Conservation (phyloP, 2,797 vertebrate species). For the Clarias fuscus region DNA sequence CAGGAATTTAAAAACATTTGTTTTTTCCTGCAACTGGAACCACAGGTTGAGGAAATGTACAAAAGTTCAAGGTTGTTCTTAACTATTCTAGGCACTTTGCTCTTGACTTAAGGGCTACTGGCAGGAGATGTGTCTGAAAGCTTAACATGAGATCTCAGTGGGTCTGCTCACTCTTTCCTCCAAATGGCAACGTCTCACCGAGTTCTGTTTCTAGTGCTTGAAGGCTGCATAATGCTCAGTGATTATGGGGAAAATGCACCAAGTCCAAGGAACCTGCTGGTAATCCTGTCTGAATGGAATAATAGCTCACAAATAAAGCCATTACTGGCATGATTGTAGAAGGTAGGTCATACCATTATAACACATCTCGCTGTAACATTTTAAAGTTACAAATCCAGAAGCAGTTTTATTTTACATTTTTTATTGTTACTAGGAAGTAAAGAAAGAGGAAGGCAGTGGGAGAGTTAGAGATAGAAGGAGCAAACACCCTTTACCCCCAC, state of each 20-base stretch:
- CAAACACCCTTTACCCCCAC: background rate
- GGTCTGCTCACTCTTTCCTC: slow-evolving; percentile 19
- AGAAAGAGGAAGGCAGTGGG: background rate
- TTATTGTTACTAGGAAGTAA: slow-evolving; percentile 3
- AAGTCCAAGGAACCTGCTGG: slow-evolving; percentile 24
- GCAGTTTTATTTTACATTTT: slow-evolving; percentile 6
- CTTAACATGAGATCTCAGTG: slow-evolving; percentile 15
- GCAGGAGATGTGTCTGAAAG: slow-evolving; percentile 12
- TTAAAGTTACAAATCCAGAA: slow-evolving; percentile 36
- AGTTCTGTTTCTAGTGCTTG: slow-evolving; percentile 22
- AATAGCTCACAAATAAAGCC: slow-evolving; percentile 38
- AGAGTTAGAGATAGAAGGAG: slow-evolving; percentile 18
- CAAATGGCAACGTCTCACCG: slow-evolving; percentile 18
- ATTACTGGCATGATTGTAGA: slow-evolving; percentile 45
- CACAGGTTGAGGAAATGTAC: background rate
- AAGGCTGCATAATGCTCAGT: slow-evolving; percentile 9
- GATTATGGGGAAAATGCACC: slow-evolving; percentile 20
- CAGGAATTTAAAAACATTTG: slow-evolving; percentile 40
- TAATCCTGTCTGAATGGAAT: slow-evolving; percentile 22
- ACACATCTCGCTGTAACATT: slow-evolving; percentile 21
- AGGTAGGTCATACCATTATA: slow-evolving; percentile 40
- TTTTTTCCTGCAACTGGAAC: slow-evolving; percentile 6
- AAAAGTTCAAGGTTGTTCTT: slow-evolving; percentile 25
- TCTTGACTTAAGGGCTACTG: slow-evolving; percentile 4
- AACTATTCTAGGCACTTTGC: background rate